Conservation (phyloP, 2,113 vertebrate genomes). For the sheep (Ovis aries) region ARS-UI_Ramb_v3.0 NC_056057.1:34715501-34716000, state of each 20-base stretch:
- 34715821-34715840: not conserved
- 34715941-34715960: not conserved
- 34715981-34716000: not conserved
- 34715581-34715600: not conserved
- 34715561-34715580: not conserved
- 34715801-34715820: not conserved
- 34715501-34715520: not conserved
- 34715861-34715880: not conserved
- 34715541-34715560: not conserved
- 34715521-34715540: not conserved
- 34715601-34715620: not conserved
- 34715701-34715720: not conserved
- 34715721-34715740: not conserved
- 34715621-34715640: not conserved
- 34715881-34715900: not conserved
- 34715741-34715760: not conserved
- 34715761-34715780: not conserved
- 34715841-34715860: not conserved
- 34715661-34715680: not conserved
- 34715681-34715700: not conserved
- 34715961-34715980: not conserved
- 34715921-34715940: not conserved
- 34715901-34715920: slow-evolving; percentile 4
- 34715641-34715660: not conserved
- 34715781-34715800: not conserved